Percentiles rank a stretch among this genome's conserved stretches.
Evolutionary conservation across 2,888 invertebrate genomes (phyloP).

Genomic region (Hipparchia sbordonii): DNA sequence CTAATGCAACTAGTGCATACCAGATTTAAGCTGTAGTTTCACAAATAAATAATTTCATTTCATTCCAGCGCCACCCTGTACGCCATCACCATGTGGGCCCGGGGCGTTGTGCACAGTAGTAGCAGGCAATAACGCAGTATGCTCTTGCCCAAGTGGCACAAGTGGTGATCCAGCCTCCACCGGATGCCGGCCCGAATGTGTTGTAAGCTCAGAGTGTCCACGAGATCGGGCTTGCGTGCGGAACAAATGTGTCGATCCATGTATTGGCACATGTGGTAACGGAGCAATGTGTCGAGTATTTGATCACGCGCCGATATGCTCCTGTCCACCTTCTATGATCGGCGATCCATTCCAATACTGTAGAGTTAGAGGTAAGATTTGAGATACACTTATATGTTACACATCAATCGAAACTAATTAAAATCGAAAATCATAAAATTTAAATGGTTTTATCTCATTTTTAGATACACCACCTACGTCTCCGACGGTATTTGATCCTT

Average conservation of each 20-base stretch:
- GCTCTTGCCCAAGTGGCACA: slow-evolving; percentile 90
- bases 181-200: slow-evolving; percentile 92
- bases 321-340: slow-evolving; percentile 86
- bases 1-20: neutral
- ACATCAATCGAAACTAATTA: neutral
- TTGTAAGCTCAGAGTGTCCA: slow-evolving; percentile 91
- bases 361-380: slow-evolving; percentile 54
- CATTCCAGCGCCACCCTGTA: slow-evolving; percentile 83
- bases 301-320: slow-evolving; percentile 86
- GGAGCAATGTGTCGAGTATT: slow-evolving; percentile 87
- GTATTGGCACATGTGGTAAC: slow-evolving; percentile 91
- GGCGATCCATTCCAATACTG: slow-evolving; percentile 94
- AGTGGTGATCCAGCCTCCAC: slow-evolving; percentile 88
- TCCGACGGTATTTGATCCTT: slow-evolving; percentile 81
- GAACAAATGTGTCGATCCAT: slow-evolving; percentile 91
- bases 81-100: slow-evolving; percentile 90
- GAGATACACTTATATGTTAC: neutral
- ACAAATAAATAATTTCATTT: neutral
- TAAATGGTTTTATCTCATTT: slow-evolving; percentile 35
- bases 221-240: slow-evolving; percentile 90
- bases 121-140: slow-evolving; percentile 84
- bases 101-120: slow-evolving; percentile 86
- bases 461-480: slow-evolving; percentile 50
- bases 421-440: neutral
- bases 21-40: neutral